phyloP scores from a whole-genome alignment of 2,113 vertebrate species.

The Erythrolamprus reginae region DNA sequence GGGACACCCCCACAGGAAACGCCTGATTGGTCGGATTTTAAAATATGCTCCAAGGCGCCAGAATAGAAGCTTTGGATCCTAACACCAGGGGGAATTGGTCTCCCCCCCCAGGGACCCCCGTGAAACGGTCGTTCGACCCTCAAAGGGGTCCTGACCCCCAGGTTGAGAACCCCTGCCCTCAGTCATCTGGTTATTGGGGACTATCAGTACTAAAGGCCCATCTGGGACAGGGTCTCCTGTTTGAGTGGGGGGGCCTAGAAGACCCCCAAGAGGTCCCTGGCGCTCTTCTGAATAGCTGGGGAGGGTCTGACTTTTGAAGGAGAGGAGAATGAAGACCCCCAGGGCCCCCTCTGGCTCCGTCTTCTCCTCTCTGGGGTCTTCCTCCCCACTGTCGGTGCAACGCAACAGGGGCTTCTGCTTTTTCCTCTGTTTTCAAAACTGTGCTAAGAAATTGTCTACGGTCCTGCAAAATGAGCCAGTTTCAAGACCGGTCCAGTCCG shows the following conservation, averaged over 20 bases:
- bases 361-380: neutral
- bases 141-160: too few relatives aligned
- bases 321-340: too few relatives aligned
- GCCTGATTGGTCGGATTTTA: too few relatives aligned
- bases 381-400: neutral
- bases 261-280: neutral
- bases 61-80: too few relatives aligned
- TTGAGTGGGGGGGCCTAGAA: neutral
- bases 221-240: neutral
- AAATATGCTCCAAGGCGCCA: too few relatives aligned
- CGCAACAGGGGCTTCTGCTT: accelerated
- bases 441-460: neutral
- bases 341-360: neutral
- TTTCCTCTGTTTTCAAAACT: neutral
- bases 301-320: too few relatives aligned
- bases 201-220: neutral
- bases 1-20: too few relatives aligned
- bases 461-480: neutral
- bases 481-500: neutral
- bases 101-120: too few relatives aligned
- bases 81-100: too few relatives aligned
- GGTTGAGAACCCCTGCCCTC: too few relatives aligned
- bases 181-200: neutral
- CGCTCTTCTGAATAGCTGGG: neutral
- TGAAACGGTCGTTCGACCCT: too few relatives aligned